Conservation (phyloP, 2,113 vertebrate genomes). For the Chaetops frenatus region DNA sequence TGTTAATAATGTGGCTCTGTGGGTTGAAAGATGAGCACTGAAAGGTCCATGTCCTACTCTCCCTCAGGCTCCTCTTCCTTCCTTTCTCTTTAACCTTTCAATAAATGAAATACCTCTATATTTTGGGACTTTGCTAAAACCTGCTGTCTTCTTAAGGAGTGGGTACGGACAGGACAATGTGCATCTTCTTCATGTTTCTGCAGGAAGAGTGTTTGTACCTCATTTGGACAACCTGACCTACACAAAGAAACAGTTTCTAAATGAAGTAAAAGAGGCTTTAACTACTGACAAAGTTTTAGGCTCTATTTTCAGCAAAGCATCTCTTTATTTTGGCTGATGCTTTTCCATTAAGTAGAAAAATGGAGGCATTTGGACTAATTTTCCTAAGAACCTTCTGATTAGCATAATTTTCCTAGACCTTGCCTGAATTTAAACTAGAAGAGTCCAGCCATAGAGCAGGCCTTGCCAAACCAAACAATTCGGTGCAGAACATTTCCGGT, state of each 20-base stretch:
- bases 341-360: neutral
- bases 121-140: neutral
- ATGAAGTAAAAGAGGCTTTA: neutral
- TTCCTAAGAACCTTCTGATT: neutral
- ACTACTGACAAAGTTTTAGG: neutral
- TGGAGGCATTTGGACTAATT: neutral
- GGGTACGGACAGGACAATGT: neutral
- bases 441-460: neutral
- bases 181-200: neutral
- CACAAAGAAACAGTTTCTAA: neutral
- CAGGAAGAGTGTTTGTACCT: neutral
- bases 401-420: neutral
- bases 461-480: conserved; percentile 3
- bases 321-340: neutral
- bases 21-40: conserved; percentile 27
- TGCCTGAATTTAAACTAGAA: neutral
- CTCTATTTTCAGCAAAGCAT: neutral
- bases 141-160: neutral
- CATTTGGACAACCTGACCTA: neutral
- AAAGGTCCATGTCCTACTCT: conserved; percentile 21
- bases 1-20: neutral
- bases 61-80: neutral
- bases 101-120: neutral
- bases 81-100: conserved; percentile 14
- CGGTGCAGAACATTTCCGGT: neutral